Evolutionary conservation across 2,888 invertebrate species (phyloP), one percentile per base, ranked within the genome.

Genomic region (Agrotis puta): DNA sequence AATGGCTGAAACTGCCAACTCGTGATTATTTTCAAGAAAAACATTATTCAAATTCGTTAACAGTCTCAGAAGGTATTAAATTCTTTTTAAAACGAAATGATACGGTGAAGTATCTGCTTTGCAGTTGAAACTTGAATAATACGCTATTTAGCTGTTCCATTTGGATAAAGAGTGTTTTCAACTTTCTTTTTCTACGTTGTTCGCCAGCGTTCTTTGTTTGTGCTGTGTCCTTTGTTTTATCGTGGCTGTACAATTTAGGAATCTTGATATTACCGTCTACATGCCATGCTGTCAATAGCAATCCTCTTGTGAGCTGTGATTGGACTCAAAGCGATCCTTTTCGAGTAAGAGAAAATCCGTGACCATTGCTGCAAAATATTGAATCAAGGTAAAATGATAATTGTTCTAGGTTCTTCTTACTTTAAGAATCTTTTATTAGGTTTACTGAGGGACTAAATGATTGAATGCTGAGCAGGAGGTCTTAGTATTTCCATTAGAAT

Each of bases 11-110:
- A 88, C 84, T 84, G 84, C 85, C 85, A 87, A 88, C 87, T 89
- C 82, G 84, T 84, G 86, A 89, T 87, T 89, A 89, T 90, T 88
- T 87, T 73, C 79, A 85, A 85, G 85, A 76, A 85, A 88, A 89
- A 87, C 87, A 87, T 88, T 90, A 89, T 90, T 89, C 87, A 89
- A 90, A 89, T 88, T 82, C 73, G 81, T 79, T 81, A 84, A 85
- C 84, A 81, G 83, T 85, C 85, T 84, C 80, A 80, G 83, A 81
- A 82, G 67, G 78, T 77, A 81, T 85, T 84, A 85, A 86, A 81
- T 83, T 86, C 83, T 80, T 81, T 85, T 86, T 86, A 83, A 87
- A 84, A 79, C 81, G 77, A 82, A 84, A 83, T 85, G 77, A 82
- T 83, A 82, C 70, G 72, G 71, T 75, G 64, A 71, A 79, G 82